Percentiles rank a stretch among this genome's conserved stretches.
These are phyloP conservation scores for Astreopora myriophthalma DNA, from an alignment of 64 coral and sea anemone species.

Conservation along the genomic window DNA sequence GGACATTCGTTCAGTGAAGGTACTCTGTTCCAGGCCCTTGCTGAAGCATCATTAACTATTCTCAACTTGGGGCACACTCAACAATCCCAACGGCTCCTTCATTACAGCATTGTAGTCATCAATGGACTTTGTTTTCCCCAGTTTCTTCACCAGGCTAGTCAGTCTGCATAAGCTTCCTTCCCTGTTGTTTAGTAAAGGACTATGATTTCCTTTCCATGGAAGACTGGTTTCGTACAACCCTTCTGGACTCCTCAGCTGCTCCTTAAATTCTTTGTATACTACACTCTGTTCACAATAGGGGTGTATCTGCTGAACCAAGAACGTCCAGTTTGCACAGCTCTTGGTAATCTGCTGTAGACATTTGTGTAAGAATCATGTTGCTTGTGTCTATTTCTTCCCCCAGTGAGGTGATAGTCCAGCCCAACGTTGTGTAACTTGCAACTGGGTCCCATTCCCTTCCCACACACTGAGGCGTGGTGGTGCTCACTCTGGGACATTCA, in stretches of 20 bases:
- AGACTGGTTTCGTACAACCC: conserved; percentile 67
- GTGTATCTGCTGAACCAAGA: conserved; percentile 26
- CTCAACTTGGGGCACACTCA: conserved; percentile 9
- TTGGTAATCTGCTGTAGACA: conserved; percentile 33
- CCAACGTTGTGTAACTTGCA: conserved; percentile 36
- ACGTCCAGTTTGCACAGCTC: conserved; percentile 59
- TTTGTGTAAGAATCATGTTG: not conserved
- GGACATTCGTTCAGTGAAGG: not conserved
- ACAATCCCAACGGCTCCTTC: conserved; percentile 27
- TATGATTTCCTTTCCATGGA: conserved; percentile 43
- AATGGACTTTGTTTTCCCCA: not conserved
- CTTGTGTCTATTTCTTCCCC: not conserved
- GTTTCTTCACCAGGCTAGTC: conserved; percentile 27
- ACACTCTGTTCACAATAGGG: conserved; percentile 10
- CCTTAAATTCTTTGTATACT: conserved; percentile 56
- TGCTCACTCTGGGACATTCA: conserved; percentile 65
- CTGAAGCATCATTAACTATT: too few species aligned
- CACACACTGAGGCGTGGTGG: not conserved
- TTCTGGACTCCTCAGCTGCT: conserved; percentile 34
- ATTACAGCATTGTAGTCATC: conserved; percentile 39
- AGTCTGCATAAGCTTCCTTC: conserved; percentile 41
- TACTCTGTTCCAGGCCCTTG: too few species aligned
- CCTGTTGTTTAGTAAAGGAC: conserved; percentile 39
- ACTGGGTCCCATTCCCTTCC: conserved; percentile 23
- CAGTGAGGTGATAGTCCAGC: conserved; percentile 54